These are phyloP conservation scores for Melanchra persicariae DNA, from an alignment of 2,888 invertebrate species.

Conservation along the genomic window DNA sequence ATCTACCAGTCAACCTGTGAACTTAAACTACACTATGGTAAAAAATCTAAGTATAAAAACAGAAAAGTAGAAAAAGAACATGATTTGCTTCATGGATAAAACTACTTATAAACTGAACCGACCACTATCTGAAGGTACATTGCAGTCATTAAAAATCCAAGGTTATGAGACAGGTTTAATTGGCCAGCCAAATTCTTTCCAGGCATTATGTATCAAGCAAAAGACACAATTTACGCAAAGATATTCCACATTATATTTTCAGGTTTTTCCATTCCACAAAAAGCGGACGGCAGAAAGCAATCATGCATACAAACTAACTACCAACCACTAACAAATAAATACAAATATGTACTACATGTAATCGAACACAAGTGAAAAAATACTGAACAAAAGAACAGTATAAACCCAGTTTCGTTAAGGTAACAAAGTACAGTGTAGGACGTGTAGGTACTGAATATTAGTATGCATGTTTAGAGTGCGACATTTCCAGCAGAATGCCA, in stretches of 20 bases:
- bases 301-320: background rate
- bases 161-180: background rate
- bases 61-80: too few species aligned
- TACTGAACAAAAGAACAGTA: slow-evolving; percentile 21
- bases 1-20: too few species aligned
- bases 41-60: too few species aligned
- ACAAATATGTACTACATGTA: too few species aligned
- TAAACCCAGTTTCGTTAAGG: slow-evolving; percentile 29
- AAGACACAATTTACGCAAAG: too few species aligned
- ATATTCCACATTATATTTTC: too few species aligned
- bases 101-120: too few species aligned
- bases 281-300: background rate
- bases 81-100: too few species aligned
- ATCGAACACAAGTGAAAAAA: background rate
- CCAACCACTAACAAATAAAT: background rate
- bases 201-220: too few species aligned
- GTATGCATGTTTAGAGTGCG: slow-evolving; percentile 65
- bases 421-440: slow-evolving; percentile 33
- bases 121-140: too few species aligned
- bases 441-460: slow-evolving; percentile 52
- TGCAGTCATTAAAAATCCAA: background rate
- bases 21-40: too few species aligned
- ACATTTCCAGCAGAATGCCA: slow-evolving; percentile 72
- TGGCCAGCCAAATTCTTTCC: too few species aligned
- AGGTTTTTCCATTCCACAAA: background rate